phyloP scores from a whole-genome alignment of 2,888 invertebrate genomes.

The Orthonychiurus folsomi region DNA sequence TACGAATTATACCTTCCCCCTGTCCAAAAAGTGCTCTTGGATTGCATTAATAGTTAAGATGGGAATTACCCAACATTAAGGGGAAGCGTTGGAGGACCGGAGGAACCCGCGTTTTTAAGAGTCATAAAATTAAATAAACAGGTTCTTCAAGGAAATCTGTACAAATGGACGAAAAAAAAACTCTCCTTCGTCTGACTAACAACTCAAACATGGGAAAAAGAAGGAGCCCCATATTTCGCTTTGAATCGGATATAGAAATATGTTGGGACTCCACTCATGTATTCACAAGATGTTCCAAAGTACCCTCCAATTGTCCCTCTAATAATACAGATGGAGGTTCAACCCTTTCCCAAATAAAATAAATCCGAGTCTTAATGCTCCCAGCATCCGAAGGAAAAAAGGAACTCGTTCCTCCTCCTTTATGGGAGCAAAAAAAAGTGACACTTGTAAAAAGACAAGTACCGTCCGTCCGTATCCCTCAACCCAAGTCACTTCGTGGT shows the following conservation, averaged over 20 bases:
- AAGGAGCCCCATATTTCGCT: too few relatives aligned
- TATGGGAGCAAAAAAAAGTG: neutral
- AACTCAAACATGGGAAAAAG: neutral
- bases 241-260: neutral
- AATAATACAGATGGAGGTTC: neutral
- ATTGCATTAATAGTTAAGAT: neutral
- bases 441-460: conserved; percentile 1
- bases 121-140: neutral
- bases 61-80: neutral
- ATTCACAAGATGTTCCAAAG: neutral
- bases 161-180: neutral
- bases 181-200: neutral
- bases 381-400: neutral
- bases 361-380: neutral
- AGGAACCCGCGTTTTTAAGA: neutral
- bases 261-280: neutral
- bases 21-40: too few relatives aligned
- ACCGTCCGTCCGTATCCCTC: neutral
- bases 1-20: neutral
- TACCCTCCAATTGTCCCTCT: neutral
- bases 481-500: neutral
- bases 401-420: neutral
- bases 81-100: neutral
- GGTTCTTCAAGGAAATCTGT: neutral
- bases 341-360: neutral